Percentiles rank a stretch among this genome's conserved stretches.
These are phyloP conservation scores for Tachina grossa DNA, from an alignment of 2,888 invertebrate species.

Conservation along the genomic window DNA sequence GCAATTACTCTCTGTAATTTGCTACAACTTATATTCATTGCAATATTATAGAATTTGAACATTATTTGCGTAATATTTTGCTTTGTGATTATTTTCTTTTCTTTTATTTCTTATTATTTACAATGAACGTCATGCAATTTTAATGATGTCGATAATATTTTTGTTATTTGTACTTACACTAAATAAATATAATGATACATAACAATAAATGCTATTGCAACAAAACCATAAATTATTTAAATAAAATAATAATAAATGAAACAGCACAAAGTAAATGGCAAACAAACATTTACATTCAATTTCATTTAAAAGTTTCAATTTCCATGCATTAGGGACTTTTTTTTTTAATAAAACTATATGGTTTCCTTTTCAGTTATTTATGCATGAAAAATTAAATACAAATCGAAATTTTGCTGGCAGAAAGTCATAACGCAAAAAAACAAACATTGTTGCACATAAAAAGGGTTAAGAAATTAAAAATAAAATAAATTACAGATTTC, in stretches of 20 bases:
- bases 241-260: slow-evolving; percentile 28
- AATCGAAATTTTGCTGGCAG: too few species aligned
- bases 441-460: too few species aligned
- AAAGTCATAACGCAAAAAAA: too few species aligned
- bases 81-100: background rate
- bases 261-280: slow-evolving; percentile 6
- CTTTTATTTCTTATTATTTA: background rate
- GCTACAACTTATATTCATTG: background rate
- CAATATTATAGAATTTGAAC: too few species aligned
- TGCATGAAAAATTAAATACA: too few species aligned
- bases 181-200: slow-evolving; percentile 12
- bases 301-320: too few species aligned
- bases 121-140: slow-evolving; percentile 37
- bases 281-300: slow-evolving; percentile 13
- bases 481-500: too few species aligned
- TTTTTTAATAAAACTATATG: background rate
- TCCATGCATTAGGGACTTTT: too few species aligned
- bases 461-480: too few species aligned
- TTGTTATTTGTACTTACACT: slow-evolving; percentile 45
- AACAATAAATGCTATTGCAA: slow-evolving; percentile 12
- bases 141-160: slow-evolving; percentile 38
- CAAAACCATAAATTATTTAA: slow-evolving; percentile 14
- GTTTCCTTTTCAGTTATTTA: slow-evolving; percentile 8
- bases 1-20: background rate
- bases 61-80: too few species aligned